phyloP scores from a whole-genome alignment of 1,140 invertebrate genomes.

The Oreohelix idahoensis region DNA sequence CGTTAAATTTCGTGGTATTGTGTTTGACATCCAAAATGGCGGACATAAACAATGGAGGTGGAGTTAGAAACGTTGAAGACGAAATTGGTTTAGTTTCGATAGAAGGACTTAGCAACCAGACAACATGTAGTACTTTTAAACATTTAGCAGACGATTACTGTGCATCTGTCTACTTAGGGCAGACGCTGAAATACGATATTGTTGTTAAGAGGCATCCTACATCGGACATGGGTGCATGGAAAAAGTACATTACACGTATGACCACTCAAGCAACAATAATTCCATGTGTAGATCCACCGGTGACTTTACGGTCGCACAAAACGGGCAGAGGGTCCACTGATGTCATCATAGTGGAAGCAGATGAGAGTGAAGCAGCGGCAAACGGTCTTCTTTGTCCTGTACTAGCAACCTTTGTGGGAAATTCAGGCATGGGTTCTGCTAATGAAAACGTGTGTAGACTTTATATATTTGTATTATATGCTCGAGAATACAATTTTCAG shows the following conservation, averaged over 20 bases:
- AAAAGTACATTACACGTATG: not conserved
- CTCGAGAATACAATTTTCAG: too few species aligned
- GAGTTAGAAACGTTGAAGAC: not conserved
- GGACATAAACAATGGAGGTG: conserved; percentile 1
- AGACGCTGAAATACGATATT: conserved; percentile 23
- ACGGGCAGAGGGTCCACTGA: not conserved
- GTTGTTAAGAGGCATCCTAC: not conserved
- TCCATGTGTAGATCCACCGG: not conserved
- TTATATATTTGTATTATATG: too few species aligned
- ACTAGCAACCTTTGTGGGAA: conserved; percentile 19
- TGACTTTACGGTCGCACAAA: not conserved
- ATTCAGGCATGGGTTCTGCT: not conserved
- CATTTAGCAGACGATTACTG: not conserved
- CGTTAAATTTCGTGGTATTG: not conserved
- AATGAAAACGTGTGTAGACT: not conserved
- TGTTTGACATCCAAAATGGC: not conserved
- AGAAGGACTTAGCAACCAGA: conserved; percentile 6
- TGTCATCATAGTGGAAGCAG: not conserved
- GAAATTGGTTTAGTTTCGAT: not conserved
- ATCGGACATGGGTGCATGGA: not conserved
- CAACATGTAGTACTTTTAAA: not conserved
- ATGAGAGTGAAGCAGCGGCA: not conserved
- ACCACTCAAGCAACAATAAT: conserved; percentile 13
- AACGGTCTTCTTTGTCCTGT: conserved; percentile 11
- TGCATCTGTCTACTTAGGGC: conserved; percentile 16